Percentiles rank a stretch among this genome's conserved stretches.
phyloP scores from a whole-genome alignment of 2,888 invertebrate species.

The Scaptomyza polygonia region DNA sequence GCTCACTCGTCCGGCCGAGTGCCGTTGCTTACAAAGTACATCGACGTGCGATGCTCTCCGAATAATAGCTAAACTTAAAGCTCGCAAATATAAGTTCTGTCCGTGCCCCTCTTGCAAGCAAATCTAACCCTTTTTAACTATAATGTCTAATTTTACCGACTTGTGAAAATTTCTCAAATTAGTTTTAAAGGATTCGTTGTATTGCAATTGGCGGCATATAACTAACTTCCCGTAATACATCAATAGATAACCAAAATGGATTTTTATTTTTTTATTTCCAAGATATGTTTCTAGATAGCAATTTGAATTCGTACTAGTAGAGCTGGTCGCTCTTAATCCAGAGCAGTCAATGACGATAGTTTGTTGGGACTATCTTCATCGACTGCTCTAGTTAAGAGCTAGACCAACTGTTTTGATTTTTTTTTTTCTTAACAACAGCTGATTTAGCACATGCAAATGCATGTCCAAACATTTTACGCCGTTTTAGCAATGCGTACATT shows the following conservation, averaged over 20 bases:
- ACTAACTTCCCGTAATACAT: too few species aligned
- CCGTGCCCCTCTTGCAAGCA: slow-evolving; percentile 28
- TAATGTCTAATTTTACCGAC: not conserved
- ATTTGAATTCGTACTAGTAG: too few species aligned
- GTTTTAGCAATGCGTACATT: fast-evolving
- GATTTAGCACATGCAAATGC: not conserved
- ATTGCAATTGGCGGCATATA: too few species aligned
- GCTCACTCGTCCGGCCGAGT: slow-evolving; percentile 40
- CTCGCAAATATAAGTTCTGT: not conserved
- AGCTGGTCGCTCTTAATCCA: not conserved
- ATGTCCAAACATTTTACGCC: not conserved
- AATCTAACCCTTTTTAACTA: slow-evolving; percentile 11
- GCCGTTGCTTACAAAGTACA: slow-evolving; percentile 14
- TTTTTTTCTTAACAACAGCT: too few species aligned
- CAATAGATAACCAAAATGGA: too few species aligned
- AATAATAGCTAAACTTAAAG: fast-evolving
- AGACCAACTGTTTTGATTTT: too few species aligned
- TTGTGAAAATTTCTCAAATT: slow-evolving; percentile 1
- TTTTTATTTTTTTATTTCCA: too few species aligned
- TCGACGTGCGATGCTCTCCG: slow-evolving; percentile 16
- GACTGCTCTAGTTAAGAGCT: not conserved
- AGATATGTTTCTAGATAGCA: too few species aligned
- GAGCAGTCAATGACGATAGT: slow-evolving; percentile 3
- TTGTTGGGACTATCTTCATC: not conserved
- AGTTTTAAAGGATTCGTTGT: slow-evolving; percentile 19